Percentiles rank a stretch among this genome's conserved stretches.
These are phyloP conservation scores for Heliocidaris tuberculata DNA, from an alignment of 35 echinoderm and acorn worm genomes.

Conservation along the genomic window DNA sequence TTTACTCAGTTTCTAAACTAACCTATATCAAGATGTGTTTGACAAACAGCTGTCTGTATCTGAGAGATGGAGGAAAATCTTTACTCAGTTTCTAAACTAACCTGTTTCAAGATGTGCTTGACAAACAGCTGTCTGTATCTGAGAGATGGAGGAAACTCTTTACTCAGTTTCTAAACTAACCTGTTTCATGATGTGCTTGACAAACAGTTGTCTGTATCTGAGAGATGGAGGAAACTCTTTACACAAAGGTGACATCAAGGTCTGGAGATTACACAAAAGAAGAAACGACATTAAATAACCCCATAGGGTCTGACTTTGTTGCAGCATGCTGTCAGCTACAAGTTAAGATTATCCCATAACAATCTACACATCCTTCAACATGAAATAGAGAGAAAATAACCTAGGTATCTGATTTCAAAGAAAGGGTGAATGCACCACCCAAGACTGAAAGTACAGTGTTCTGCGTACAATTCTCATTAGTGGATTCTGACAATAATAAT, in stretches of 20 bases:
- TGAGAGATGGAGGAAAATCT: slow-evolving; percentile 46
- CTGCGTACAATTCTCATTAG: too few species aligned
- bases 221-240: slow-evolving; percentile 46
- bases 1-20: neutral
- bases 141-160: slow-evolving; percentile 45
- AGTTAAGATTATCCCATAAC: too few species aligned
- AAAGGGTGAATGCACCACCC: too few species aligned
- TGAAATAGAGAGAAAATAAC: too few species aligned
- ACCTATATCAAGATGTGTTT: slow-evolving; percentile 49
- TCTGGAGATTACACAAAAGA: neutral
- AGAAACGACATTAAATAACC: too few species aligned
- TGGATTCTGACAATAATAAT: too few species aligned
- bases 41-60: slow-evolving; percentile 33
- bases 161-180: neutral
- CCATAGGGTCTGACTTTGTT: too few species aligned
- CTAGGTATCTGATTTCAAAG: too few species aligned
- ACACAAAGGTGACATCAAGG: slow-evolving; percentile 24
- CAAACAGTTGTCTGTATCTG: slow-evolving; percentile 31
- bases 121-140: slow-evolving; percentile 35
- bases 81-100: neutral
- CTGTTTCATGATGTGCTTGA: slow-evolving; percentile 43
- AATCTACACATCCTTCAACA: too few species aligned
- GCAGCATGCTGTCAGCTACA: too few species aligned
- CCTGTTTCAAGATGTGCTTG: slow-evolving; percentile 46
- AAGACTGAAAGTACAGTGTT: too few species aligned